Percentiles rank a stretch among this genome's conserved stretches.
Evolutionary conservation across 1,140 invertebrate species (phyloP).

Genomic region (Matsumurasca onukii): DNA sequence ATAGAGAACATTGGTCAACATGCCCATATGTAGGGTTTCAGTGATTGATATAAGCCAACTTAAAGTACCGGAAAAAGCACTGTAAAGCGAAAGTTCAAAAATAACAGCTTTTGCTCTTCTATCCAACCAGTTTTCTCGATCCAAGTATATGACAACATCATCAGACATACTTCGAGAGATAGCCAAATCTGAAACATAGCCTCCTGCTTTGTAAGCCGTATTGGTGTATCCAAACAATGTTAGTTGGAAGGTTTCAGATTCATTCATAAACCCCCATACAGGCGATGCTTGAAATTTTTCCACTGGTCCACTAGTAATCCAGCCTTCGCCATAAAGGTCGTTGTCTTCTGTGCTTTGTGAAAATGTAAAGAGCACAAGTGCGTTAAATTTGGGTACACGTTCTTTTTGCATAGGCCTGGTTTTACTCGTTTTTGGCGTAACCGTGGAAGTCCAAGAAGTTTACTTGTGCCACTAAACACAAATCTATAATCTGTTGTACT

Average conservation of each 20-base stretch:
- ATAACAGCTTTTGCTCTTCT: background rate
- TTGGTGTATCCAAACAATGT: background rate
- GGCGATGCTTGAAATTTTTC: background rate
- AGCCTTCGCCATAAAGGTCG: background rate
- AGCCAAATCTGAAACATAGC: background rate
- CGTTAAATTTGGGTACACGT: background rate
- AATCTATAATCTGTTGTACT: background rate
- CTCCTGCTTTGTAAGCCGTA: background rate
- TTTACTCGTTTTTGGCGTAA: background rate
- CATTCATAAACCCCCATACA: background rate
- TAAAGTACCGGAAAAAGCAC: background rate
- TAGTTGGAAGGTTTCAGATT: background rate
- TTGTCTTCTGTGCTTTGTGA: background rate
- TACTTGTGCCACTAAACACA: background rate
- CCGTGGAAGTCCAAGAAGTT: background rate
- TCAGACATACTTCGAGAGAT: background rate
- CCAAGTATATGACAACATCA: background rate
- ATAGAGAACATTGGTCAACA: background rate
- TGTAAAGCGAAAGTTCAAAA: conserved; percentile 6
- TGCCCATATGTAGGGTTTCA: background rate
- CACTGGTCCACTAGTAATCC: background rate
- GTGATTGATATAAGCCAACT: background rate
- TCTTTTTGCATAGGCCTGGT: background rate
- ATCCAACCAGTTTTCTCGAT: background rate
- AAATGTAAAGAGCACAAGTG: background rate